Evolutionary conservation across 2,797 vertebrate genomes (phyloP).

Genomic region (Eptatretus atami): DNA sequence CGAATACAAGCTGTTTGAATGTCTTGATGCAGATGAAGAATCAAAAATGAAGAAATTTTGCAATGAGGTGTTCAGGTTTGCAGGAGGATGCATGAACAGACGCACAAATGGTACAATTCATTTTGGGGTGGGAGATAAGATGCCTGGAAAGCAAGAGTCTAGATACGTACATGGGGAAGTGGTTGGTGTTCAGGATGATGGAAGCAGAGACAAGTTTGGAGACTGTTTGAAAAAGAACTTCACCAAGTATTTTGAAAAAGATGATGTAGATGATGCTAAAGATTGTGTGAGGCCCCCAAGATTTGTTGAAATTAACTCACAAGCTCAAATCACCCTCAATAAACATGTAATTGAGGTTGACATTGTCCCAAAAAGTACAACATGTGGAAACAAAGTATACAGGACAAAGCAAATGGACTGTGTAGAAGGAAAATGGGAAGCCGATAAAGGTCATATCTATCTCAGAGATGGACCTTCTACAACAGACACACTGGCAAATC

Average conservation of each 20-base stretch:
- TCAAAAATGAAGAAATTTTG: too few relatives aligned
- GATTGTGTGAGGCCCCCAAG: constrained; percentile 19
- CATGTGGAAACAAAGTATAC: constrained; percentile 17
- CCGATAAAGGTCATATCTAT: constrained; percentile 14
- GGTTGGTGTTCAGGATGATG: constrained; percentile 15
- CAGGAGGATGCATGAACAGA: too few relatives aligned
- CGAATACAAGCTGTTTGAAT: too few relatives aligned
- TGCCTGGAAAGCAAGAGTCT: constrained; percentile 11
- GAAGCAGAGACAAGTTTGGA: constrained; percentile 11
- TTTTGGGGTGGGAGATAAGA: too few relatives aligned
- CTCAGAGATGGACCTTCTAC: constrained; percentile 18
- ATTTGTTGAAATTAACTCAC: constrained; percentile 18
- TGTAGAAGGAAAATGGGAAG: constrained; percentile 11
- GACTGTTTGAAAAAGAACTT: constrained; percentile 15
- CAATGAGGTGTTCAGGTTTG: too few relatives aligned
- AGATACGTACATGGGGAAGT: constrained; percentile 16
- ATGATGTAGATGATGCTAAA: constrained; percentile 11
- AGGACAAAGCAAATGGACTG: constrained; percentile 9
- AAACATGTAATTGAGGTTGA: constrained; percentile 24
- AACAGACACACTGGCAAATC: constrained; percentile 14
- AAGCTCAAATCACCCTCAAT: constrained; percentile 7
- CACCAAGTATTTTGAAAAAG: constrained; percentile 10
- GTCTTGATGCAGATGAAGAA: too few relatives aligned
- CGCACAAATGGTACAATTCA: too few relatives aligned
- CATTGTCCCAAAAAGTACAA: constrained; percentile 16